A percentile compares a stretch with the other conserved stretches of the same genome.
phyloP scores from a whole-genome alignment of 2,113 vertebrate genomes.

The Nycticorax nycticorax region DNA sequence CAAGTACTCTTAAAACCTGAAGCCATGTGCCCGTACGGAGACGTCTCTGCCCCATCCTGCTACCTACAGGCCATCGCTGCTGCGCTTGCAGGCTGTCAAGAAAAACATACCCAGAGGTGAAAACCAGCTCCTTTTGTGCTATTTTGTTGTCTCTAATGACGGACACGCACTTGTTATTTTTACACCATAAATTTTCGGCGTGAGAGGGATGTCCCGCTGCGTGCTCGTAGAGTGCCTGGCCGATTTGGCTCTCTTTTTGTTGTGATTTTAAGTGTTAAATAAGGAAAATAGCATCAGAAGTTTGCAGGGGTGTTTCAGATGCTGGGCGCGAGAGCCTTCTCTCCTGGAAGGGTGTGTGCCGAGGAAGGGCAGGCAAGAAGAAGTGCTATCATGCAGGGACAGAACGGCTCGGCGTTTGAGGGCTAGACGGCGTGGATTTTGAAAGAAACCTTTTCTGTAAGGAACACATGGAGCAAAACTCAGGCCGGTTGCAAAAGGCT shows the following conservation, averaged over 20 bases:
- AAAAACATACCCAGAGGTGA: neutral
- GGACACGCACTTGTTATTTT: neutral
- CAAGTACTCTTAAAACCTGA: neutral
- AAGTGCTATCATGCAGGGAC: accelerated
- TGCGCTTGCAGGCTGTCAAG: neutral
- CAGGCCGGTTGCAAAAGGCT: neutral
- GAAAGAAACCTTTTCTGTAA: neutral
- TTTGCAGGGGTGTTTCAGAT: neutral
- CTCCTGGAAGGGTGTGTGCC: accelerated
- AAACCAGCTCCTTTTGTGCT: neutral
- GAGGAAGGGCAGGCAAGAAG: neutral
- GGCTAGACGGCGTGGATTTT: accelerated
- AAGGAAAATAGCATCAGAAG: neutral
- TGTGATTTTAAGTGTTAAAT: neutral
- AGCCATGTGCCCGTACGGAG: neutral
- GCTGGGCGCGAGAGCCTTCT: neutral
- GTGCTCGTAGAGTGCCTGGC: neutral
- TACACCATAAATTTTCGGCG: neutral
- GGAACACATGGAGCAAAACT: neutral
- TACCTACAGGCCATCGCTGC: neutral
- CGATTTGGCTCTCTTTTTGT: neutral
- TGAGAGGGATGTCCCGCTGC: neutral
- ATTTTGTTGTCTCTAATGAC: neutral
- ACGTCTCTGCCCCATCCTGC: neutral
- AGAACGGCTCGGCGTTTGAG: neutral